Conservation (phyloP, 2,888 invertebrate genomes). For the Agonum fuliginosum region DNA sequence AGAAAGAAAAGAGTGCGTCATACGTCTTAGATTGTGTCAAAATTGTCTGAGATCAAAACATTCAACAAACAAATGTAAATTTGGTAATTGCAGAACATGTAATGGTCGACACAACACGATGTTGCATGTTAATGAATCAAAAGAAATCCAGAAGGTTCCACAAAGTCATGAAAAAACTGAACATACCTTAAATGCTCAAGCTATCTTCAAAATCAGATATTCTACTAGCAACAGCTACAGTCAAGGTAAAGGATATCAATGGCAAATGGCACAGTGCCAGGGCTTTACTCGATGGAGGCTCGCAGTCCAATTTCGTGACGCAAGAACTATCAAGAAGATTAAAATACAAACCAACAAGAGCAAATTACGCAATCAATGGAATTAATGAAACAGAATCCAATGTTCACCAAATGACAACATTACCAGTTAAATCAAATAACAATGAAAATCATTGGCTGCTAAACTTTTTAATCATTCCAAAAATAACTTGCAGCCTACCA, state of each 20-base stretch:
- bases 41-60: conserved; percentile 13
- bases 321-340: not conserved
- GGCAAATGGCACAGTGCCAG: not conserved
- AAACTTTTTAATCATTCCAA: conserved; percentile 1
- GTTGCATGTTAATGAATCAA: not conserved
- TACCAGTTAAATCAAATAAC: not conserved
- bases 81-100: conserved; percentile 8
- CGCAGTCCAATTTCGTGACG: conserved; percentile 15
- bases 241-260: not conserved
- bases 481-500: conserved; percentile 19
- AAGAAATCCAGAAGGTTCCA: not conserved
- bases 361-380: not conserved
- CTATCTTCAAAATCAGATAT: not conserved
- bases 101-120: conserved; percentile 1
- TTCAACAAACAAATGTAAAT: conserved; percentile 7
- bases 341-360: not conserved
- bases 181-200: not conserved
- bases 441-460: not conserved
- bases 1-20: conserved; percentile 7
- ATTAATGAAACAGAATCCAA: conserved; percentile 8
- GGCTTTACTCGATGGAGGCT: conserved; percentile 13
- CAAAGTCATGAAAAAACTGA: not conserved
- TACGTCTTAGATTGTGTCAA: not conserved
- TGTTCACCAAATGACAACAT: conserved; percentile 1
- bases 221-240: not conserved